These are phyloP conservation scores for Spea hammondii DNA, from an alignment of 2,797 vertebrate species.

Conservation along the genomic window DNA sequence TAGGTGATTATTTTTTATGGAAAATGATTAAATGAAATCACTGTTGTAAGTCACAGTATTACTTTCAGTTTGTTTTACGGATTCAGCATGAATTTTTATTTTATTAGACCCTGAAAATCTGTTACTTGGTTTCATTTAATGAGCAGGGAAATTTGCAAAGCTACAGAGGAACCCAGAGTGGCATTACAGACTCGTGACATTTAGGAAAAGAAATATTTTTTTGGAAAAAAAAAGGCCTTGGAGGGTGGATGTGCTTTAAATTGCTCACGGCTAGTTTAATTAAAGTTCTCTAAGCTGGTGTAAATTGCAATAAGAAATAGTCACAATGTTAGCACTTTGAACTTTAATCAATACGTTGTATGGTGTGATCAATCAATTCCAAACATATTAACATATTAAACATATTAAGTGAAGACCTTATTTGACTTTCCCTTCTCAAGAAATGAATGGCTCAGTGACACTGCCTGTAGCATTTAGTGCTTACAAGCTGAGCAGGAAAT, in stretches of 20 bases:
- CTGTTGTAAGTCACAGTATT: constrained; percentile 32
- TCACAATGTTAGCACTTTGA: constrained; percentile 12
- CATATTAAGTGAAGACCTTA: constrained; percentile 12
- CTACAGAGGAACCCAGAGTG: neutral
- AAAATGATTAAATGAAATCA: constrained; percentile 42
- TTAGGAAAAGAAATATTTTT: neutral
- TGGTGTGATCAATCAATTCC: constrained; percentile 24
- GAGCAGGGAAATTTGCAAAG: neutral
- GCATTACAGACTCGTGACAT: neutral
- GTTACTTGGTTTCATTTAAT: neutral
- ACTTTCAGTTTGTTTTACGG: constrained; percentile 16
- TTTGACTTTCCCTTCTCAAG: constrained; percentile 5
- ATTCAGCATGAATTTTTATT: constrained; percentile 1
- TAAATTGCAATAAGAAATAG: constrained; percentile 27
- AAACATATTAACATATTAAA: constrained; percentile 6
- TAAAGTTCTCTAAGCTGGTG: constrained; percentile 12
- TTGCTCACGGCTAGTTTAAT: constrained; percentile 2
- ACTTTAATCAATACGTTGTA: constrained; percentile 18
- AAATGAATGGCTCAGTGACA: neutral
- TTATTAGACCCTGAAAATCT: neutral
- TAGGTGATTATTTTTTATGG: constrained; percentile 45
- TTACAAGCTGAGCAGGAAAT: no score
- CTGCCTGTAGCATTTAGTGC: neutral
- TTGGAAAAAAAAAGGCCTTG: constrained; percentile 8
- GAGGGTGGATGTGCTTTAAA: neutral